Evolutionary conservation across 23 tunicate genomes (phyloP).

Genomic region (Diplosoma virens): DNA sequence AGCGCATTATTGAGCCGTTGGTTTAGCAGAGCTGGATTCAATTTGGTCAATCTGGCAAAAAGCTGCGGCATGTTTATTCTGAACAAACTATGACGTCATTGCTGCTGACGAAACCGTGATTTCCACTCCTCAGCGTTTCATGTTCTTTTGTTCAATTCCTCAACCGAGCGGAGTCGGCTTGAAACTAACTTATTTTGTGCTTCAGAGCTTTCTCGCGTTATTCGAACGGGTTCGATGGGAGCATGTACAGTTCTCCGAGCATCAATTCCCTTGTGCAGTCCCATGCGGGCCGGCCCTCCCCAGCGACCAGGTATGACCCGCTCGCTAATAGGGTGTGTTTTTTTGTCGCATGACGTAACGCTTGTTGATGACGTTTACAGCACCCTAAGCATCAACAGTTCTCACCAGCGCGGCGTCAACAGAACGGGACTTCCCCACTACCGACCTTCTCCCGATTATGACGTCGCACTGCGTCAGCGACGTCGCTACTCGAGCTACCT

Average conservation of each 20-base stretch:
- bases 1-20: too few species aligned
- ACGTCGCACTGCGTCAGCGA: slow-evolving; percentile 69
- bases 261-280: slow-evolving; percentile 80
- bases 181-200: too few species aligned
- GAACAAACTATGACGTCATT: too few species aligned
- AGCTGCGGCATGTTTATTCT: too few species aligned
- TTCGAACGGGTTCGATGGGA: slow-evolving; percentile 76
- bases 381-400: slow-evolving; percentile 71
- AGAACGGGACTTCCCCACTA: slow-evolving; percentile 63
- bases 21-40: too few species aligned
- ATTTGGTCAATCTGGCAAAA: too few species aligned
- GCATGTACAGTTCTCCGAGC: slow-evolving; percentile 90
- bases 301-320: slow-evolving; percentile 60
- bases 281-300: slow-evolving; percentile 68
- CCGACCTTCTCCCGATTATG: slow-evolving; percentile 89
- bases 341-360: not conserved
- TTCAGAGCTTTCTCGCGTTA: too few species aligned
- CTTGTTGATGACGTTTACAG: slow-evolving; percentile 10
- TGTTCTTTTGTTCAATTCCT: too few species aligned
- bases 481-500: slow-evolving; percentile 78
- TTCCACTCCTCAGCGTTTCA: too few species aligned
- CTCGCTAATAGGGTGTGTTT: not conserved
- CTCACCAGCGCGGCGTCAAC: slow-evolving; percentile 49
- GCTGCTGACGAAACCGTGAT: too few species aligned
- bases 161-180: too few species aligned